These are phyloP conservation scores for Phrynocephalus forsythii DNA, from an alignment of 2,797 vertebrate genomes.

Conservation along the genomic window DNA sequence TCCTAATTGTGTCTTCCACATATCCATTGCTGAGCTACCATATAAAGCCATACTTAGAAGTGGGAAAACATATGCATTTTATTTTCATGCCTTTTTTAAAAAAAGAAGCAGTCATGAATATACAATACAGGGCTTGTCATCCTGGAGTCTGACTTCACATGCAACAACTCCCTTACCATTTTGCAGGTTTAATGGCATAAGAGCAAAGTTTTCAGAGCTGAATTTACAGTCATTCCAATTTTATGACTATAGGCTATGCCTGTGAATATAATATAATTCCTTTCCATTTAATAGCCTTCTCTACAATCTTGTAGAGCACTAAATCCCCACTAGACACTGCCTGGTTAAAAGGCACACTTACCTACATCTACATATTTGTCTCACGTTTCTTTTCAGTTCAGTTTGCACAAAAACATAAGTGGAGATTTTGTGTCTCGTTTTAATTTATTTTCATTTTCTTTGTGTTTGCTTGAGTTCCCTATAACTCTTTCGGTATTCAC, in stretches of 20 bases:
- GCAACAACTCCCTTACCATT: neutral
- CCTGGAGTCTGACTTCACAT: neutral
- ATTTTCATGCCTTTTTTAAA: neutral
- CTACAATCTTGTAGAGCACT: neutral
- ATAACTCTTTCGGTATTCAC: conserved; percentile 68
- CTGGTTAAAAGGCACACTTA: too few relatives aligned
- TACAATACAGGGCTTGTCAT: neutral
- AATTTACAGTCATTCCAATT: neutral
- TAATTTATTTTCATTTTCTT: neutral
- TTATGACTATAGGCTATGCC: neutral
- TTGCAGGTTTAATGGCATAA: too few relatives aligned
- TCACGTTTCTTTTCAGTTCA: neutral
- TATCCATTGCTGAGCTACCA: neutral
- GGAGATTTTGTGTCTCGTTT: neutral
- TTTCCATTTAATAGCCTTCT: neutral
- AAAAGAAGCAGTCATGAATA: neutral
- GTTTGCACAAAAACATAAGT: neutral
- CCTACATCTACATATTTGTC: neutral
- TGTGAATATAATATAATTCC: neutral
- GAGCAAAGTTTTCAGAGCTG: neutral
- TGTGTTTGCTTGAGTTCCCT: conserved; percentile 23
- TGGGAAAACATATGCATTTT: neutral
- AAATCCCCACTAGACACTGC: neutral
- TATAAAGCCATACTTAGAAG: conserved; percentile 1
- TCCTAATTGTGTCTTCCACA: neutral